Evolutionary conservation across 2,113 vertebrate species (phyloP).

Genomic region (Larimichthys polyactis): DNA sequence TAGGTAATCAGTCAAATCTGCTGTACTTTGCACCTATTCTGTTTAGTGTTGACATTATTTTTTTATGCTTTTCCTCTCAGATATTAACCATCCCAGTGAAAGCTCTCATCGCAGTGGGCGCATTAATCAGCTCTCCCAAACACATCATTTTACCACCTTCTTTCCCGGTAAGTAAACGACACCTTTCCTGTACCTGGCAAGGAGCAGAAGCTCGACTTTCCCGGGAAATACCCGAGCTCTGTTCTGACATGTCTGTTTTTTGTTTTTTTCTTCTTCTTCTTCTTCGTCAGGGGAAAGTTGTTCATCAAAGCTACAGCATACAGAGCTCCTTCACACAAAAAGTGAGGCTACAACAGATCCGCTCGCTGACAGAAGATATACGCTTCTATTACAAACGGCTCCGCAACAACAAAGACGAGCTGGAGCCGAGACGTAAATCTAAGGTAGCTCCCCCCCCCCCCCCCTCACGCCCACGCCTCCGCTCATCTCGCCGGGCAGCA

Average conservation of each 20-base stretch:
- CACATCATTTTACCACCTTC: slow-evolving; percentile 90
- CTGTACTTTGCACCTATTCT: background rate
- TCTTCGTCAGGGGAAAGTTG: slow-evolving; percentile 90
- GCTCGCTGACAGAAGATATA: slow-evolving; percentile 92
- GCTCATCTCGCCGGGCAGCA: background rate
- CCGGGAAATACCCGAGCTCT: background rate
- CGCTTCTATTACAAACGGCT: slow-evolving; percentile 96
- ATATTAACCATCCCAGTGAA: slow-evolving; percentile 95
- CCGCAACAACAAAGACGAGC: slow-evolving; percentile 93
- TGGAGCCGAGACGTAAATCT: slow-evolving; percentile 95
- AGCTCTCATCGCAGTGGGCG: slow-evolving; percentile 93
- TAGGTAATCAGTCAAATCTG: slow-evolving; percentile 51
- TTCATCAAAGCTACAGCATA: slow-evolving; percentile 95
- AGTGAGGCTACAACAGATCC: slow-evolving; percentile 94
- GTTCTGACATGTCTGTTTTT: slow-evolving; percentile 1
- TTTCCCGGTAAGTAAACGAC: slow-evolving; percentile 90
- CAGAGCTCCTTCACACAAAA: slow-evolving; percentile 98
- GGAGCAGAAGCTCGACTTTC: background rate
- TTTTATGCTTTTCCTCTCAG: slow-evolving; percentile 68
- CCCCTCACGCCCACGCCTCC: no score
- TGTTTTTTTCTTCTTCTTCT: slow-evolving; percentile 29
- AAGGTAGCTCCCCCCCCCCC: slow-evolving; percentile 85
- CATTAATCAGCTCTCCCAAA: slow-evolving; percentile 90
- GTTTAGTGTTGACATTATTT: background rate
- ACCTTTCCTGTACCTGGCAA: background rate